These are phyloP conservation scores for Nasua narica DNA, from an alignment of 2,797 vertebrate genomes.

Conservation along the genomic window DNA sequence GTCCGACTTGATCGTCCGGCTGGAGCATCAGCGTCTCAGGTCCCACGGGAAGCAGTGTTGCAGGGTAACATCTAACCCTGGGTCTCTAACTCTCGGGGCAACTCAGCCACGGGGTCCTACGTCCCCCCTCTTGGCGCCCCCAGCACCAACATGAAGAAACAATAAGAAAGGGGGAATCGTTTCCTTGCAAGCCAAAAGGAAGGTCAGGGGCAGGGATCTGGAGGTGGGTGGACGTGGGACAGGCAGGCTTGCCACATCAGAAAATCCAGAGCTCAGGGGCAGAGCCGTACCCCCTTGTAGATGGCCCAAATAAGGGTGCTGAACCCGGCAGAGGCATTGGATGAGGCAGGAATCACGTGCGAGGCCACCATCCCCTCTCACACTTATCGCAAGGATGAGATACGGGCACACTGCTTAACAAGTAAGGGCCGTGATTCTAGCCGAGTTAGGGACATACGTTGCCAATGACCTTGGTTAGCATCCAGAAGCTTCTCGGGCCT, in stretches of 20 bases:
- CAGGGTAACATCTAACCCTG: accelerated
- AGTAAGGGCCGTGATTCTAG: background rate
- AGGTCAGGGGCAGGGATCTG: background rate
- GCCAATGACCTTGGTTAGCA: background rate
- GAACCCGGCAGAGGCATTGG: background rate
- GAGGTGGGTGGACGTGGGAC: background rate
- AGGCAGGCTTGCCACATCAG: background rate
- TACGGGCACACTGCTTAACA: background rate
- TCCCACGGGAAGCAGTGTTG: background rate
- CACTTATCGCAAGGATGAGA: background rate
- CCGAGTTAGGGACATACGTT: background rate
- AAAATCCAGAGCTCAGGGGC: background rate
- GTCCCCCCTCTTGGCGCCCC: too few relatives aligned
- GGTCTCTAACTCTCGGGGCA: background rate
- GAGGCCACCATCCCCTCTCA: background rate
- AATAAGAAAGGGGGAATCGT: background rate
- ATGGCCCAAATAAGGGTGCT: accelerated
- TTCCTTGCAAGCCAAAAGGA: background rate
- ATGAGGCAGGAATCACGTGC: background rate
- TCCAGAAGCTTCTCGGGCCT: background rate
- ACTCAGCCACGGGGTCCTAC: background rate
- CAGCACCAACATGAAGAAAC: background rate
- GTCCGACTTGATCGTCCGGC: background rate
- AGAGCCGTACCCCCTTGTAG: background rate
- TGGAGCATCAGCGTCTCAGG: background rate